Conservation (phyloP, 30 jellyfish, hydroid and myxozoan genomes). For the Mastigias papua region DNA sequence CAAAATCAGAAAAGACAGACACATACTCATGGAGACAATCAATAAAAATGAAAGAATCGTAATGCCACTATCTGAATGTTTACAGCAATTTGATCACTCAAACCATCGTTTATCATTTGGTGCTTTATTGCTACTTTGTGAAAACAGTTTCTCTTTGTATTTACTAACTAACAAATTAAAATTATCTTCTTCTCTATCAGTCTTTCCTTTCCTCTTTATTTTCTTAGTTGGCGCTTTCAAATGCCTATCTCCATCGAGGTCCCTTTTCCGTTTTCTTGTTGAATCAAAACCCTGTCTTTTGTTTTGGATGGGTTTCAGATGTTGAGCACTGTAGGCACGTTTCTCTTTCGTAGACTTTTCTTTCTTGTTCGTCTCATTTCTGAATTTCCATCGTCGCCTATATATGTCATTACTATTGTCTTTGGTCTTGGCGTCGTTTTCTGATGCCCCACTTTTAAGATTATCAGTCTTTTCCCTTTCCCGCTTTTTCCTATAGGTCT, state of each 20-base stretch:
- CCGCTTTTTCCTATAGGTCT: not conserved
- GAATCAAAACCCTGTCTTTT: not conserved
- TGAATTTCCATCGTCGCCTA: not conserved
- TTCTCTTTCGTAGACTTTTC: not conserved
- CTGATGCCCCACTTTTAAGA: not conserved
- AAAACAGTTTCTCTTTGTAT: constrained; percentile 65
- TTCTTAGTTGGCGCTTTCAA: constrained; percentile 10
- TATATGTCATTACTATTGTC: not conserved
- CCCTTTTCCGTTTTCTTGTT: not conserved
- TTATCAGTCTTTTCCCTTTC: not conserved
- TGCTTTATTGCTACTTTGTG: not conserved
- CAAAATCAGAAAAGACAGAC: no score
- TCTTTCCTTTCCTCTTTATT: constrained; percentile 12
- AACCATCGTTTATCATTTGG: constrained; percentile 69
- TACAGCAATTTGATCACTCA: constrained; percentile 23
- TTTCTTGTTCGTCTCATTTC: not conserved
- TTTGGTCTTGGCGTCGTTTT: not conserved
- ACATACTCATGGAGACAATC: no score
- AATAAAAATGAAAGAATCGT: no score
- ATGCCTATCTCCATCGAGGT: not conserved
- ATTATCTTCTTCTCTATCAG: constrained; percentile 61
- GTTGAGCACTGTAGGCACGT: not conserved
- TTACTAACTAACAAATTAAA: constrained; percentile 61
- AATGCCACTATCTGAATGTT: no score
- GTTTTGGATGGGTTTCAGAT: not conserved